Conservation (phyloP, 1,140 invertebrate genomes). For the Venustaconcha ellipsiformis region DNA sequence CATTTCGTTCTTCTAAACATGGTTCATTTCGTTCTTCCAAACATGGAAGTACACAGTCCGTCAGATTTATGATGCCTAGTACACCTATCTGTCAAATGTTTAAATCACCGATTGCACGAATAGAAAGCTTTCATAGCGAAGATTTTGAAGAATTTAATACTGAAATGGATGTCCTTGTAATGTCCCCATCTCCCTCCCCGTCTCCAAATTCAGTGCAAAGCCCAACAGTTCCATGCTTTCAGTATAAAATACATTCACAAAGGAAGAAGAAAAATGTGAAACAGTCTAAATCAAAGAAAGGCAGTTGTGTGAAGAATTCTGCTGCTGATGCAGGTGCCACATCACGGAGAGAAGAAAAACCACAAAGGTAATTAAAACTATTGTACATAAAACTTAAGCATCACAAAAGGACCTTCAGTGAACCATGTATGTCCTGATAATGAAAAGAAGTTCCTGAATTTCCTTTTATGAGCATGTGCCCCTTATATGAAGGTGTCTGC, state of each 20-base stretch:
- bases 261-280: conserved; percentile 48
- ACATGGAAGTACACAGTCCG: conserved; percentile 24
- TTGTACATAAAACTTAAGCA: no score
- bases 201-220: conserved; percentile 55
- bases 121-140: conserved; percentile 66
- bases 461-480: no score
- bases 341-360: no score
- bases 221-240: conserved; percentile 62
- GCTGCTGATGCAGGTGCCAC: no score
- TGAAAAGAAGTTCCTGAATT: no score
- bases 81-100: conserved; percentile 59
- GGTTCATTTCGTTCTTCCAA: conserved; percentile 14
- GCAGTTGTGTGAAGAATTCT: no score
- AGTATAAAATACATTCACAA: conserved; percentile 53
- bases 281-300: no score
- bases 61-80: conserved; percentile 49
- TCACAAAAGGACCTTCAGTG: no score
- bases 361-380: no score
- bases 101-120: conserved; percentile 60
- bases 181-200: conserved; percentile 37
- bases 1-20: conserved; percentile 15
- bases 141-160: conserved; percentile 58
- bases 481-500: no score
- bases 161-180: conserved; percentile 45
- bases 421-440: no score